Evolutionary conservation across 1,140 invertebrate species (phyloP).

Genomic region (Bombus soroeensis): DNA sequence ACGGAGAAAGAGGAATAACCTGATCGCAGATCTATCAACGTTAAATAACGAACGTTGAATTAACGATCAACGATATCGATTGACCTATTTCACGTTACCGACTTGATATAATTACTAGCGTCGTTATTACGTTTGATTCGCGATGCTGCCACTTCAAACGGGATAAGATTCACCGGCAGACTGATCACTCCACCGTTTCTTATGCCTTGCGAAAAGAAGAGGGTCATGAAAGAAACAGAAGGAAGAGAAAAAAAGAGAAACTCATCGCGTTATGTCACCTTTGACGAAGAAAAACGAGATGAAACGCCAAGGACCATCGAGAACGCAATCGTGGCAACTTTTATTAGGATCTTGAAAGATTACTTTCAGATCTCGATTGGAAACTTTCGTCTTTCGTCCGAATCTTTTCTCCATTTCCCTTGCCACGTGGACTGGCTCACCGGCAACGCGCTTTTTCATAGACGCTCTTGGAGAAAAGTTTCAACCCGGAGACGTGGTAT

Average conservation of each 20-base stretch:
- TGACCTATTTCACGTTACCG: not conserved
- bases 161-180: not conserved
- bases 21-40: no score
- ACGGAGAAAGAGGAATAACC: no score
- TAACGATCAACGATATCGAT: not conserved
- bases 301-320: not conserved
- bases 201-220: not conserved
- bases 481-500: not conserved
- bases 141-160: not conserved
- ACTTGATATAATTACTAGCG: not conserved
- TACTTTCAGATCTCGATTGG: conserved; percentile 1
- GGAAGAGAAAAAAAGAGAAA: no score
- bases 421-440: not conserved
- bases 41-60: no score
- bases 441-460: not conserved
- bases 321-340: conserved; percentile 17
- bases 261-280: not conserved
- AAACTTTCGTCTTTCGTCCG: not conserved
- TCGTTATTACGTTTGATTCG: not conserved
- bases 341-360: conserved; percentile 21
- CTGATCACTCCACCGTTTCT: not conserved
- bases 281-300: not conserved
- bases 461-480: not conserved
- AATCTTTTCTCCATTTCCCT: not conserved
- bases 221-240: no score